Evolutionary conservation across 2,888 invertebrate genomes (phyloP), one percentile per base, ranked within the genome.

Genomic region (Deilephila porcellus): DNA sequence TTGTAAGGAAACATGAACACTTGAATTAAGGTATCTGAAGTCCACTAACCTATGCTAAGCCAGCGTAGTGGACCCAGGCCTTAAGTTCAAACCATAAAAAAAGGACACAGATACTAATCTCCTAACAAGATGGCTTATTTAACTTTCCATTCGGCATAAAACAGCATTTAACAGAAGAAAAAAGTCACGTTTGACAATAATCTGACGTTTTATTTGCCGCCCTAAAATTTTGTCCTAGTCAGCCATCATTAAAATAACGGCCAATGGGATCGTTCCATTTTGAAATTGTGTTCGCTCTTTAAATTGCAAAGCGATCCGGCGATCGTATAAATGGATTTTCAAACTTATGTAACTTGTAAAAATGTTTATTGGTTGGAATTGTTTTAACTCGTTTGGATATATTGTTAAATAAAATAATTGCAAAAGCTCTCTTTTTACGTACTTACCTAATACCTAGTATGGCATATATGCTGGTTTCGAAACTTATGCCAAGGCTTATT

Each of bases 221-320:
- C 45, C 52, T 67, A 67, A 67, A 67, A 67, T 17, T 25, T 34
- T 67, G 52, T 67, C 52, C 45, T 67, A 67, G 52, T 67, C 67
- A 67, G 67, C 67, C 67, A 52, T 67, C 52, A 67, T 67, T 52
- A 67, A 67, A 67, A 67, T 67, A 67, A 67, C 67, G 52, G 52
- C 67, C 67, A 67, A 67, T 67, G 17, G 67, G 52, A 67, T 52
- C 67, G 67, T 67, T 52, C 45, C 25, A 67, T 67, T 67, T 67
- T 45, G 20, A 37, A 67, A 67, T 67, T 29, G 67, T 17, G 67
- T 67, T 52, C 67, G 52, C 52, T 67, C 52, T 67, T 67, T 45
- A 52, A 67, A 52, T 67, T 76, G 72, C 74, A 67, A 34, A 78
- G 6, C 52, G 52, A 67, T 67, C 45, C 25, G 25, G 67, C 52